phyloP scores from a whole-genome alignment of 1,140 invertebrate genomes.

The Neuroterus valhalla region DNA sequence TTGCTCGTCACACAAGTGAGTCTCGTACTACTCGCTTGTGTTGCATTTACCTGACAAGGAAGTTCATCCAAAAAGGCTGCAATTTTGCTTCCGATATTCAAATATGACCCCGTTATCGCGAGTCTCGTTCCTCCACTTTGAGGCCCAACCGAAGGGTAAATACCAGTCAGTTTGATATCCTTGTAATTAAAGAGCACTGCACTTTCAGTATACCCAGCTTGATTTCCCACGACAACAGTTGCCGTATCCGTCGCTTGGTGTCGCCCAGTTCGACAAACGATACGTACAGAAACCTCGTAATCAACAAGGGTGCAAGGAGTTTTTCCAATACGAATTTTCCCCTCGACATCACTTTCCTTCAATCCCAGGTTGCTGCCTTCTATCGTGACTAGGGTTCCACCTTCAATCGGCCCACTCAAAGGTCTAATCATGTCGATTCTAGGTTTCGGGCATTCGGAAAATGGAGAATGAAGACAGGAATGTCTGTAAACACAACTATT shows the following conservation, averaged over 20 bases:
- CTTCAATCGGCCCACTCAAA: slow-evolving; percentile 94
- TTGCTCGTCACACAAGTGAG: slow-evolving; percentile 91
- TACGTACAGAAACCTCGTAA: slow-evolving; percentile 93
- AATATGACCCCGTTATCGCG: slow-evolving; percentile 90
- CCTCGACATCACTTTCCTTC: slow-evolving; percentile 90
- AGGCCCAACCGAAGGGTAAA: slow-evolving; percentile 92
- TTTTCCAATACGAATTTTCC: slow-evolving; percentile 93
- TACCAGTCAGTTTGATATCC: slow-evolving; percentile 85
- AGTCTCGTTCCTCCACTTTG: slow-evolving; percentile 95
- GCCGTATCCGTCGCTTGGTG: slow-evolving; percentile 84
- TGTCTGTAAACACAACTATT: slow-evolving; percentile 90
- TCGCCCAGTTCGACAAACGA: slow-evolving; percentile 91
- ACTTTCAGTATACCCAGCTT: slow-evolving; percentile 91
- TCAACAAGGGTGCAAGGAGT: slow-evolving; percentile 91
- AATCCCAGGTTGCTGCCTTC: slow-evolving; percentile 96
- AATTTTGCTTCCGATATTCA: slow-evolving; percentile 95
- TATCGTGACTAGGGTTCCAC: slow-evolving; percentile 96
- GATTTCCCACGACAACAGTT: slow-evolving; percentile 91
- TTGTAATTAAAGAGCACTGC: slow-evolving; percentile 93
- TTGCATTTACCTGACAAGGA: slow-evolving; percentile 90
- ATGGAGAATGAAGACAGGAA: slow-evolving; percentile 83
- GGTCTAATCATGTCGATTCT: slow-evolving; percentile 97
- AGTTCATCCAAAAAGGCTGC: slow-evolving; percentile 92
- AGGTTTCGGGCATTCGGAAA: slow-evolving; percentile 92
- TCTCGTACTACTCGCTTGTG: slow-evolving; percentile 90